A percentile compares a stretch with the other conserved stretches of the same genome.
Evolutionary conservation across 2,113 vertebrate genomes (phyloP).

Genomic region (Halichoerus grypus): DNA sequence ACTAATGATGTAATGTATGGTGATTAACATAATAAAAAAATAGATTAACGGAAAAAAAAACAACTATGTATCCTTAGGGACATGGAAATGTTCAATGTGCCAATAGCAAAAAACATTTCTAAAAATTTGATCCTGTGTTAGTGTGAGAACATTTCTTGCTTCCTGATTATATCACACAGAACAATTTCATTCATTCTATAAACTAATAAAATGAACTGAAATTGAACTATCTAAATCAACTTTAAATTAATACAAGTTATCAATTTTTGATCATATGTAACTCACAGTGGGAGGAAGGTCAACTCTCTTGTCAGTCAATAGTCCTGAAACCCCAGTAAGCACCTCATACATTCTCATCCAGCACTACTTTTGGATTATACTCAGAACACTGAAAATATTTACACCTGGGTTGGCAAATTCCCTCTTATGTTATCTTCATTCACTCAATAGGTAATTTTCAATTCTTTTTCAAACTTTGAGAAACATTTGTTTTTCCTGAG

Average conservation of each 20-base stretch:
- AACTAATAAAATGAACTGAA: constrained; percentile 69
- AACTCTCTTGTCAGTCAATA: constrained; percentile 36
- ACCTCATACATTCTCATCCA: constrained; percentile 52
- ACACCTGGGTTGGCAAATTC: neutral
- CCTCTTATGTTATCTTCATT: constrained; percentile 27
- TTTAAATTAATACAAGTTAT: constrained; percentile 46
- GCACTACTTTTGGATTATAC: neutral
- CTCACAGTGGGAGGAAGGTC: neutral
- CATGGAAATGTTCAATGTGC: constrained; percentile 35
- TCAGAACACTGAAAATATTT: constrained; percentile 50
- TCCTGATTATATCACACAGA: constrained; percentile 38
- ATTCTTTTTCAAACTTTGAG: constrained; percentile 22
- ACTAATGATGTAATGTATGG: too few relatives aligned
- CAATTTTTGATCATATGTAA: constrained; percentile 48
- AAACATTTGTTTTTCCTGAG: neutral
- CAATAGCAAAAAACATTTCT: constrained; percentile 44
- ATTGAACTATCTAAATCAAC: constrained; percentile 38
- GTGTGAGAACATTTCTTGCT: constrained; percentile 59
- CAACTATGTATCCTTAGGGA: neutral
- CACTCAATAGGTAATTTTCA: constrained; percentile 6
- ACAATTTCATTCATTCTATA: constrained; percentile 67
- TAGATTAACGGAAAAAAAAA: too few relatives aligned
- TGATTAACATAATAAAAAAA: too few relatives aligned
- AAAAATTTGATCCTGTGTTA: constrained; percentile 50
- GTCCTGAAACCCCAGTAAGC: neutral